phyloP scores from a whole-genome alignment of 2,797 vertebrate species.

The Dendrocincla fuliginosa region DNA sequence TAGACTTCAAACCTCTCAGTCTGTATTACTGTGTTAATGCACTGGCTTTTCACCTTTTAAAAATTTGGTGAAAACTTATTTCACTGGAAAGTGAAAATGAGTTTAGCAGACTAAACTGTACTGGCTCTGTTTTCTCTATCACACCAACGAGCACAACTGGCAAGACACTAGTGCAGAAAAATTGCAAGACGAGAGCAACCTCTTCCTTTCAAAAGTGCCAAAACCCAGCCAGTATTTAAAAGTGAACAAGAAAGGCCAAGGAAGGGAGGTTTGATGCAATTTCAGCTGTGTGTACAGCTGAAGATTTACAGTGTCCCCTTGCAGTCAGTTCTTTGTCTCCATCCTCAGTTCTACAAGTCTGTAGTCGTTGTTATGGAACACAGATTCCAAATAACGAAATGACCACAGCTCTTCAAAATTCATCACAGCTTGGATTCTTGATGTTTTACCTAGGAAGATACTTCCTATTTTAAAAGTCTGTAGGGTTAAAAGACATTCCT shows the following conservation, averaged over 20 bases:
- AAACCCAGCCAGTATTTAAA: neutral
- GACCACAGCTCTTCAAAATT: neutral
- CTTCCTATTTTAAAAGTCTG: slow-evolving; percentile 1
- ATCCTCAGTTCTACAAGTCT: neutral
- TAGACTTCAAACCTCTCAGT: neutral
- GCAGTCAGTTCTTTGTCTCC: neutral
- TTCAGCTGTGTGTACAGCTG: neutral
- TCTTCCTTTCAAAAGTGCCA: slow-evolving; percentile 30
- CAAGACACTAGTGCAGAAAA: slow-evolving; percentile 44
- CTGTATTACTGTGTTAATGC: slow-evolving; percentile 12
- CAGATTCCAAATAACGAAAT: slow-evolving; percentile 24
- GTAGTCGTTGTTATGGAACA: neutral
- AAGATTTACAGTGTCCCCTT: neutral
- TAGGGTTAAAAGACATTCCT: neutral
- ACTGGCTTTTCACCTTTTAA: slow-evolving; percentile 62
- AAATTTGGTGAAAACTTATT: slow-evolving; percentile 44
- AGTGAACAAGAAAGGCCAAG: neutral
- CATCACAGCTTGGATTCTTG: neutral
- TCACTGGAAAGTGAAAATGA: slow-evolving; percentile 41
- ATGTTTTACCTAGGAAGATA: neutral
- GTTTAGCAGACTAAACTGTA: slow-evolving; percentile 60
- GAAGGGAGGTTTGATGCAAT: neutral
- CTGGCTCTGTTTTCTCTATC: slow-evolving; percentile 54
- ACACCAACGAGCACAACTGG: slow-evolving; percentile 51
- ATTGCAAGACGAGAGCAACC: slow-evolving; percentile 2